These are phyloP conservation scores for Centrocercus urophasianus DNA, from an alignment of 2,113 vertebrate species.

Conservation along the genomic window DNA sequence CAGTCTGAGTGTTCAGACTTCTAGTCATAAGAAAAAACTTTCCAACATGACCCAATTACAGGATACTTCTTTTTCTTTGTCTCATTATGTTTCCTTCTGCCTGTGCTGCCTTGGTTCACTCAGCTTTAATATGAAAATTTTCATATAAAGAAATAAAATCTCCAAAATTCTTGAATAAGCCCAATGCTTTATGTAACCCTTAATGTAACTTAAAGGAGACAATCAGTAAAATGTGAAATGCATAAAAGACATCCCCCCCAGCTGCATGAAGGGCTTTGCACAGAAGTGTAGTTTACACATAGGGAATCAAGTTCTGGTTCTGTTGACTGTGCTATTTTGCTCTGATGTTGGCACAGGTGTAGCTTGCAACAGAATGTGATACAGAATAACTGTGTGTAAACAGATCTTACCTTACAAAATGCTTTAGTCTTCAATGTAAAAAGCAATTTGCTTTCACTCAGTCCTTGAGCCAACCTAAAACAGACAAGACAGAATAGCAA, in stretches of 20 bases:
- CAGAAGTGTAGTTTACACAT: background rate
- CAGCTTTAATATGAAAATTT: slow-evolving; percentile 2
- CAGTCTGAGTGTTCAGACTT: slow-evolving; percentile 34
- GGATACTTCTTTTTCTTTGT: slow-evolving; percentile 53
- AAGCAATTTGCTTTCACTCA: background rate
- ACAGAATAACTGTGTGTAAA: background rate
- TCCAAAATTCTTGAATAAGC: background rate
- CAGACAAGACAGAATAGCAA: background rate
- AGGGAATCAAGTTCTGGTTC: background rate
- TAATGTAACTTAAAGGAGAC: background rate
- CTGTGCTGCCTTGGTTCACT: background rate
- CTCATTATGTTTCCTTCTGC: slow-evolving; percentile 9
- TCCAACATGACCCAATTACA: slow-evolving; percentile 22
- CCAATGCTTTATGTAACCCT: background rate
- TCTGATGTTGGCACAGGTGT: background rate
- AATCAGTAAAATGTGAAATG: background rate
- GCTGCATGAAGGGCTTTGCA: background rate
- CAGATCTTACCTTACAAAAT: background rate
- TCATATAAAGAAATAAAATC: slow-evolving; percentile 39
- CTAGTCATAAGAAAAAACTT: background rate
- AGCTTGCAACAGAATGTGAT: background rate
- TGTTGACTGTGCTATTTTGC: background rate
- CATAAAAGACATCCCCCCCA: background rate
- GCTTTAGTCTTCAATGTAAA: background rate
- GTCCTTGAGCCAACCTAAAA: background rate